Evolutionary conservation across 2,797 vertebrate genomes (phyloP).

Genomic region (Adelosebastes latens): DNA sequence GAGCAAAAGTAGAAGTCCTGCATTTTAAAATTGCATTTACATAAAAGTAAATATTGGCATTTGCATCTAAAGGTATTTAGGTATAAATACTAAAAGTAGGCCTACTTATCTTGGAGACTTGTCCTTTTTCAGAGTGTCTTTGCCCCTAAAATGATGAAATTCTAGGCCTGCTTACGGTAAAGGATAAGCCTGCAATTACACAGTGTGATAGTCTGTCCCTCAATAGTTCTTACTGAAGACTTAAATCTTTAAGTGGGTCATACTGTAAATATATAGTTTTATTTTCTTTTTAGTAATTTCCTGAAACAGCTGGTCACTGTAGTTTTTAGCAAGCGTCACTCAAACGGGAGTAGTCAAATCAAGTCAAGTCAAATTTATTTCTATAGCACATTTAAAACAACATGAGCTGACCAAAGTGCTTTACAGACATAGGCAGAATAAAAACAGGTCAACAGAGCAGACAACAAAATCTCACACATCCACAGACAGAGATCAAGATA

Average conservation of each 20-base stretch:
- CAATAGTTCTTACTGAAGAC: not conserved
- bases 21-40: not conserved
- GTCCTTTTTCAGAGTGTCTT: not conserved
- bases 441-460: too few species aligned
- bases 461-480: too few species aligned
- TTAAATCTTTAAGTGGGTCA: not conserved
- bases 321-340: not conserved
- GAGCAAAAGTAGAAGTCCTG: not conserved
- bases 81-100: not conserved
- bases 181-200: accelerated
- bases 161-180: not conserved
- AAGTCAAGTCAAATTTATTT: too few species aligned
- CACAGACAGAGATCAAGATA: too few species aligned
- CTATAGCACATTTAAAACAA: too few species aligned
- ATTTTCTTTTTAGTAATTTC: not conserved
- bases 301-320: not conserved
- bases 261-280: accelerated
- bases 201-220: not conserved
- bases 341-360: too few species aligned
- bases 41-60: not conserved
- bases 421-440: too few species aligned
- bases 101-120: not conserved
- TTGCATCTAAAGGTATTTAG: not conserved
- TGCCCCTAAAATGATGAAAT: too few species aligned
- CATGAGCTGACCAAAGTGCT: too few species aligned